Conservation (phyloP, 2,797 vertebrate genomes). For the Liparis tanakae region DNA sequence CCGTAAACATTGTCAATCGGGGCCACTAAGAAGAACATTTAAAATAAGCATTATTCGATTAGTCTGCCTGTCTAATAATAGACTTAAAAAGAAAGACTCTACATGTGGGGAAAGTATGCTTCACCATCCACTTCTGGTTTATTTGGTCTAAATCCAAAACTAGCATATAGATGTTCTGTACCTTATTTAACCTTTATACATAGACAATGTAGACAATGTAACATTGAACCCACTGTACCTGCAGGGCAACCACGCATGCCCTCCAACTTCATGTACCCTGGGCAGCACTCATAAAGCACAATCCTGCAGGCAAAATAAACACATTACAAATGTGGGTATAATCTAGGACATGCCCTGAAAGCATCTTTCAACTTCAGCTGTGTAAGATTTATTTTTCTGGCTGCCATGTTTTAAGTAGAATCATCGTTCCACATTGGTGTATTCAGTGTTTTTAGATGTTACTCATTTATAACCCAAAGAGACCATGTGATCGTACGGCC, state of each 20-base stretch:
- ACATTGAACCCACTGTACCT: constrained; percentile 81
- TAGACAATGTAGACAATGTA: neutral
- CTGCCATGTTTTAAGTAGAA: constrained; percentile 46
- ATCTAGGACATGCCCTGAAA: constrained; percentile 24
- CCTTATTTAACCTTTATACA: constrained; percentile 31
- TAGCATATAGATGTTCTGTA: constrained; percentile 41
- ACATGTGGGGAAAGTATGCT: constrained; percentile 31
- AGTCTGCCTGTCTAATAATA: neutral
- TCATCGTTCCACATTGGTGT: constrained; percentile 43
- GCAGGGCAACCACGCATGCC: constrained; percentile 92
- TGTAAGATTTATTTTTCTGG: constrained; percentile 19
- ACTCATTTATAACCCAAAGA: constrained; percentile 60
- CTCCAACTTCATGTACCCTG: constrained; percentile 95
- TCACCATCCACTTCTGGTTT: neutral
- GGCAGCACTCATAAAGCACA: constrained; percentile 96
- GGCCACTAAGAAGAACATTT: constrained; percentile 83
- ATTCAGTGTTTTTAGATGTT: constrained; percentile 66
- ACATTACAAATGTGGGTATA: constrained; percentile 11
- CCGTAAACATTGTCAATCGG: constrained; percentile 95
- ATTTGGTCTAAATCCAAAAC: constrained; percentile 26
- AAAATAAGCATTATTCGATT: neutral
- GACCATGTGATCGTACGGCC: constrained; percentile 59
- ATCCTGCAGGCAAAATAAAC: constrained; percentile 79
- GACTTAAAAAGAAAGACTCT: constrained; percentile 7
- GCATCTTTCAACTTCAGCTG: constrained; percentile 3